phyloP scores from a whole-genome alignment of 2,797 vertebrate species.

The Pangasius macronema region DNA sequence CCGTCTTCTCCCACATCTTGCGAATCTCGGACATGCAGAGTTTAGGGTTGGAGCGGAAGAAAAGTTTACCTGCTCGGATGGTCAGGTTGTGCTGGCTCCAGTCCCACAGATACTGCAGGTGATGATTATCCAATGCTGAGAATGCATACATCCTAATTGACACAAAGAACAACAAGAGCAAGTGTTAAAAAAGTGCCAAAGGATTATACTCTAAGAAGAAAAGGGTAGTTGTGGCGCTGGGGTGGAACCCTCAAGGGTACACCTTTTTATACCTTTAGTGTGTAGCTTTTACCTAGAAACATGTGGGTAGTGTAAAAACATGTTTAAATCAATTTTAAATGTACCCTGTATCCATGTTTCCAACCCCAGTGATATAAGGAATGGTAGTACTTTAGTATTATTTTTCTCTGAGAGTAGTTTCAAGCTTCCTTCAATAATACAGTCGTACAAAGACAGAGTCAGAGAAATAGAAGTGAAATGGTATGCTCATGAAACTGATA shows the following conservation, averaged over 20 bases:
- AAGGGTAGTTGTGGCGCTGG: neutral
- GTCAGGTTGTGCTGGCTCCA: conserved; percentile 96
- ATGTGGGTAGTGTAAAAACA: neutral
- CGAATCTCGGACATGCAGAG: conserved; percentile 94
- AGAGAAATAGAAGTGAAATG: neutral
- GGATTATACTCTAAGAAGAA: neutral
- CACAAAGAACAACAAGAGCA: conserved; percentile 15
- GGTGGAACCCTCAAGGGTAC: neutral
- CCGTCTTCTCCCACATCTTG: conserved; percentile 90
- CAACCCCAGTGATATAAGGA: neutral
- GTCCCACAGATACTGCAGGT: conserved; percentile 95
- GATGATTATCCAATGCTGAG: conserved; percentile 92
- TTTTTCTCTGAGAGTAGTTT: neutral
- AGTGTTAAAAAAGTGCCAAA: conserved; percentile 4
- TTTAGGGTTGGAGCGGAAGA: conserved; percentile 93
- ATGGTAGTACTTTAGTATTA: neutral
- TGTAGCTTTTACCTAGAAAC: neutral
- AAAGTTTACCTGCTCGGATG: conserved; percentile 87
- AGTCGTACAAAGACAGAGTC: neutral
- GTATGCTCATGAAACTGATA: neutral
- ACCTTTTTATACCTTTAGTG: neutral
- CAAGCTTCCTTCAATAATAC: neutral
- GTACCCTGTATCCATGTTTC: neutral
- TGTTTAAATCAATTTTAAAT: neutral
- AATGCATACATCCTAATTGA: conserved; percentile 87